phyloP scores from a whole-genome alignment of 2,888 invertebrate species.

The Erebia epiphron region DNA sequence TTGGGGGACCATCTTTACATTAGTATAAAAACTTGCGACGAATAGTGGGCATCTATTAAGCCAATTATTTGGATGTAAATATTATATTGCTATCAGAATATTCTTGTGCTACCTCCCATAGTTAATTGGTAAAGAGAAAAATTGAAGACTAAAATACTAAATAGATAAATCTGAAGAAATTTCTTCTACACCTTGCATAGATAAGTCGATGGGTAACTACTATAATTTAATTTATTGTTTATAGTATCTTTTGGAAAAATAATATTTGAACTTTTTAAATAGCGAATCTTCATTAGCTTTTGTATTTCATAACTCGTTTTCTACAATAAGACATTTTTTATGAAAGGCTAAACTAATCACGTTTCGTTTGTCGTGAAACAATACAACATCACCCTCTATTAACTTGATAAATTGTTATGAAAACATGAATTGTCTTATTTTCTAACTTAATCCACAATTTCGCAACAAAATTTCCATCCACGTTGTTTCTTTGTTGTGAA shows the following conservation, averaged over 20 bases:
- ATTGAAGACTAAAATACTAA: background rate
- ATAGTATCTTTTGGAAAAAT: background rate
- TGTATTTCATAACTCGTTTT: background rate
- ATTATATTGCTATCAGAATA: too few species aligned
- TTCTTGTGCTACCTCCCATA: too few species aligned
- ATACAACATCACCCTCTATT: constrained; percentile 61
- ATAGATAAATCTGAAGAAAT: background rate
- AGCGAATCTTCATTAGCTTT: background rate
- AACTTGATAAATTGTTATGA: constrained; percentile 64
- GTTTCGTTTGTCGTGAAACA: constrained; percentile 22
- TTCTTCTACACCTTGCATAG: background rate
- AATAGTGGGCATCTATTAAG: too few species aligned
- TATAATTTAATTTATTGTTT: background rate
- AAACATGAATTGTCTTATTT: constrained; percentile 66
- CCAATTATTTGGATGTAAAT: too few species aligned
- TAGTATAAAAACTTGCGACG: too few species aligned
- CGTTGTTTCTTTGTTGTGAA: constrained; percentile 76
- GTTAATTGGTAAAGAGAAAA: background rate
- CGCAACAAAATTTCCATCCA: constrained; percentile 66
- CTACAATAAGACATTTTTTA: background rate
- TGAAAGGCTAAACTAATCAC: constrained; percentile 7
- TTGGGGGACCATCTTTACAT: too few species aligned
- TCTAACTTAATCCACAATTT: constrained; percentile 63
- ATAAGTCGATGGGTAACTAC: background rate
- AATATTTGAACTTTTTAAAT: background rate